Conservation (phyloP, 1,140 invertebrate species). For the Ephestia elutella region DNA sequence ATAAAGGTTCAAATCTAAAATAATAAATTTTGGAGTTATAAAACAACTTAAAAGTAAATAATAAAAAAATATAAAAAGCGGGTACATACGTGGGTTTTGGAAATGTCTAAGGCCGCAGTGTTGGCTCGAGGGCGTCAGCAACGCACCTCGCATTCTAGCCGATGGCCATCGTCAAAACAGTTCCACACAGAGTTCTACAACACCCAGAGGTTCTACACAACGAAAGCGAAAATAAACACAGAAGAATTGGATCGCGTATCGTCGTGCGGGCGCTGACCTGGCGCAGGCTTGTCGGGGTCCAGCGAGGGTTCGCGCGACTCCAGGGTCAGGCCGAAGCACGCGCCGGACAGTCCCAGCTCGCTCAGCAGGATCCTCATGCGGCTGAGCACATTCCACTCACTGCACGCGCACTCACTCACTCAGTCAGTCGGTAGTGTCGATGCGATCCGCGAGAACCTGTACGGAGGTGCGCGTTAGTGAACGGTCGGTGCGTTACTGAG, state of each 20-base stretch:
- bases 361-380: conserved; percentile 76
- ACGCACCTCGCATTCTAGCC: conserved; percentile 73
- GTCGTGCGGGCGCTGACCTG: conserved; percentile 70
- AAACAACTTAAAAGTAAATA: conserved; percentile 32
- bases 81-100: conserved; percentile 66
- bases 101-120: conserved; percentile 69
- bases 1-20: conserved; percentile 25
- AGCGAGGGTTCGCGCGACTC: conserved; percentile 66
- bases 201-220: conserved; percentile 70
- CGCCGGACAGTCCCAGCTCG: conserved; percentile 72
- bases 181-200: conserved; percentile 68
- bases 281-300: conserved; percentile 71
- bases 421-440: conserved; percentile 42
- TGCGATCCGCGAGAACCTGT: conserved; percentile 47
- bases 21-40: conserved; percentile 8
- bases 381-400: conserved; percentile 71
- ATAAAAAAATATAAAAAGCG: conserved; percentile 41
- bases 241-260: conserved; percentile 56
- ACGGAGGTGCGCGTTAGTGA: conserved; percentile 60
- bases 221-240: conserved; percentile 73
- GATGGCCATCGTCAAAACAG: conserved; percentile 71
- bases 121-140: conserved; percentile 70
- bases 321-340: conserved; percentile 69
- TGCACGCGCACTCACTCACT: conserved; percentile 71
- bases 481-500: conserved; percentile 72